These are phyloP conservation scores for Hephaestus fuliginosus DNA, from an alignment of 2,797 vertebrate genomes.

Conservation along the genomic window DNA sequence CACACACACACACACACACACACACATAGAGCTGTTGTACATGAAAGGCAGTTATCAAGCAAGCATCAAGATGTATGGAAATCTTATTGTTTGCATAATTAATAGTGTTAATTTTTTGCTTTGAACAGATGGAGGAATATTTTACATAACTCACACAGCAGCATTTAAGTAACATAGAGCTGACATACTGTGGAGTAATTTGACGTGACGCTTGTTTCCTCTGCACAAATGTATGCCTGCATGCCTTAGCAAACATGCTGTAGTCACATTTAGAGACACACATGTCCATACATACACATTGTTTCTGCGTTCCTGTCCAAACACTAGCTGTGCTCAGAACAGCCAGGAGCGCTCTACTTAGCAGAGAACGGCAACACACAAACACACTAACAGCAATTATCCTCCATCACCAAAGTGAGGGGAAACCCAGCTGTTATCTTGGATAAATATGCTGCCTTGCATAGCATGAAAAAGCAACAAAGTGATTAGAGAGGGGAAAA, in stretches of 20 bases:
- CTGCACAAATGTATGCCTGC: conserved; percentile 17
- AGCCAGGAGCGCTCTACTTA: conserved; percentile 45
- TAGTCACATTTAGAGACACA: conserved; percentile 11
- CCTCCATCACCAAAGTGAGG: conserved; percentile 79
- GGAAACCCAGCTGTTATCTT: conserved; percentile 83
- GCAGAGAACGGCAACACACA: conserved; percentile 44
- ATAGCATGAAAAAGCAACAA: conserved; percentile 83
- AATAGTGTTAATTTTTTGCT: neutral
- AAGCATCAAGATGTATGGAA: neutral
- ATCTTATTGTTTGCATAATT: neutral
- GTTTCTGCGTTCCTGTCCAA: conserved; percentile 60
- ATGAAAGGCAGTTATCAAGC: no score
- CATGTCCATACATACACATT: conserved; percentile 1
- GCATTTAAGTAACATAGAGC: no score
- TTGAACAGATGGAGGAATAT: no score
- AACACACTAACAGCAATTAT: conserved; percentile 78
- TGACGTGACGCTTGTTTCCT: neutral
- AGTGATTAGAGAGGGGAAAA: conserved; percentile 66
- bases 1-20: no score
- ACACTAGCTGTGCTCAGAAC: conserved; percentile 46
- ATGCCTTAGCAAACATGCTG: neutral
- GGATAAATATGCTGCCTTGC: conserved; percentile 82
- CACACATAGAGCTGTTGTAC: no score
- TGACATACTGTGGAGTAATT: neutral
- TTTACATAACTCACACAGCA: neutral